Evolutionary conservation across 2,888 invertebrate species (phyloP).

Genomic region (Brenthis hecate): DNA sequence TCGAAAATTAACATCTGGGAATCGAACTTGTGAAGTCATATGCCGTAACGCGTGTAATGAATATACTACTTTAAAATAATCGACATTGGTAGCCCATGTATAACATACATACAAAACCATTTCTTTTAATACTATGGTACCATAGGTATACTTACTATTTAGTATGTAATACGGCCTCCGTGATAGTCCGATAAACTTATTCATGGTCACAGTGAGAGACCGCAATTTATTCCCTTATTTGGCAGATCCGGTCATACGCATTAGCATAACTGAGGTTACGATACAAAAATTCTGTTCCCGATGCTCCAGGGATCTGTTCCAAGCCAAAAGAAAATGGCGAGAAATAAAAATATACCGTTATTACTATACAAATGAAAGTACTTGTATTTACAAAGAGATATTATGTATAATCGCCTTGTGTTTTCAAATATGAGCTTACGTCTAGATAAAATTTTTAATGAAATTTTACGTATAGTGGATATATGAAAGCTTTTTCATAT

Average conservation of each 20-base stretch:
- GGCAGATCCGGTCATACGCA: slow-evolving; percentile 51
- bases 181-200: slow-evolving; percentile 50
- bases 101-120: not conserved
- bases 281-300: slow-evolving; percentile 49
- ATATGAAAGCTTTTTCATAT: too few relatives aligned
- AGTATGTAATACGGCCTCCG: slow-evolving; percentile 34
- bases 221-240: slow-evolving; percentile 56
- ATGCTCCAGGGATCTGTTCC: slow-evolving; percentile 31
- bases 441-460: too few relatives aligned
- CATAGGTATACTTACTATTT: slow-evolving; percentile 20
- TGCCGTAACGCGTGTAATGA: too few relatives aligned
- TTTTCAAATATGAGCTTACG: too few relatives aligned
- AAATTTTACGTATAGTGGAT: too few relatives aligned
- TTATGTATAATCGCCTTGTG: too few relatives aligned
- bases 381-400: too few relatives aligned
- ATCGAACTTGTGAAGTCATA: too few relatives aligned
- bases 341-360: not conserved
- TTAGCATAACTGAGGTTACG: slow-evolving; percentile 60
- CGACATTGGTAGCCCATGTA: too few relatives aligned
- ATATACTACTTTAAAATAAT: too few relatives aligned
- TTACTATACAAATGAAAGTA: not conserved
- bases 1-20: too few relatives aligned
- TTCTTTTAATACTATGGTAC: not conserved
- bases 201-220: slow-evolving; percentile 50
- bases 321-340: slow-evolving; percentile 33